These are phyloP conservation scores for Philhelius pedissequus DNA, from an alignment of 2,888 invertebrate genomes.

Conservation along the genomic window DNA sequence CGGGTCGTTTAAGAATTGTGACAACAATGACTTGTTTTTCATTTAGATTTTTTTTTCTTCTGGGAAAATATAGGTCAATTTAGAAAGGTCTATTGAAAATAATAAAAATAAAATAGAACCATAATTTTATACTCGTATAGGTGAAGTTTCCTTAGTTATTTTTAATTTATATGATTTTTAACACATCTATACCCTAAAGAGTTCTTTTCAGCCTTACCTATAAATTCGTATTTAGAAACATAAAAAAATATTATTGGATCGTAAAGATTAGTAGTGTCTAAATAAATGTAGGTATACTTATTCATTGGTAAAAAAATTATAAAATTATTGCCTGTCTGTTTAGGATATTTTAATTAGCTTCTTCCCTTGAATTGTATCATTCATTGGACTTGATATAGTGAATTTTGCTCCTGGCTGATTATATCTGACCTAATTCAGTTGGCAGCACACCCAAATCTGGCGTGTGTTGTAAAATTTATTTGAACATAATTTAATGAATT, in stretches of 20 bases:
- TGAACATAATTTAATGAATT: background rate
- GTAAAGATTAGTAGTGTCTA: background rate
- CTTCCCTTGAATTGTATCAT: background rate
- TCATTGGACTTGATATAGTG: background rate
- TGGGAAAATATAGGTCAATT: conserved; percentile 20
- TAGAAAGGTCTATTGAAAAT: conserved; percentile 12
- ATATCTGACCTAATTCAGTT: background rate
- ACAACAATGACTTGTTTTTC: conserved; percentile 22
- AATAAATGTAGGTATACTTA: background rate
- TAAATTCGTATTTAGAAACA: background rate
- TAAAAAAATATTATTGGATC: background rate
- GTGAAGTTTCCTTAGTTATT: background rate
- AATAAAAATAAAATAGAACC: background rate
- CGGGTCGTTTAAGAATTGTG: conserved; percentile 32
- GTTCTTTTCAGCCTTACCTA: background rate
- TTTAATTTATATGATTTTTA: background rate
- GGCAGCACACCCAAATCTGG: background rate
- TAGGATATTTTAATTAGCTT: conserved; percentile 16
- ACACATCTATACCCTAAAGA: background rate
- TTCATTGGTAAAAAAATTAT: too few relatives aligned
- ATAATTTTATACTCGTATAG: background rate
- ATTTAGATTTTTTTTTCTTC: background rate
- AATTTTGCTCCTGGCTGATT: background rate
- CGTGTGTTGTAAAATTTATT: conserved; percentile 1
- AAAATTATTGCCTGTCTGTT: background rate